Evolutionary conservation across 2,888 invertebrate species (phyloP), one percentile per base, ranked within the genome.

Genomic region (Taenaris catops): DNA sequence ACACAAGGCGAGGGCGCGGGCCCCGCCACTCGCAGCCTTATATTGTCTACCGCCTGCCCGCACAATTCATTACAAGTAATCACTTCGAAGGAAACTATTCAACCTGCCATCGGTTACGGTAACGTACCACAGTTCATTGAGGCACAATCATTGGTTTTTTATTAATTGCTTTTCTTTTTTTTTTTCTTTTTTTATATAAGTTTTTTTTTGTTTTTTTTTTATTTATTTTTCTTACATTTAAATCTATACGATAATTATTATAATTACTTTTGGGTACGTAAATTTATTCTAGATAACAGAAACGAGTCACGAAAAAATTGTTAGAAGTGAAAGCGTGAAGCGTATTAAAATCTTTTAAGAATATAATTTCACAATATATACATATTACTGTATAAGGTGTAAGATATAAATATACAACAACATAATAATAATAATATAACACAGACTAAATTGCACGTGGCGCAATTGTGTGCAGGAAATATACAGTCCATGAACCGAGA

Each of bases 91-190:
- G 73, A 69, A 80, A 76, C 79, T 69, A 74, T 73, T 67, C 68
- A 66, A 78, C 76, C 80, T 75, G 81, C 80, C 81, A 73, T 78
- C 73, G 68, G 74, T 78, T 76, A 80, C 75, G 86, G 86, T 86
- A 84, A 83, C 86, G 86, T 84, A 86, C 84, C 84, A 86, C 86
- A 83, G 81, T 79, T 83, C 73, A 83, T 83, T 83, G 84, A 86
- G 86, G 86, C 86, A 86, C 86, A 84, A 86, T 84, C 83, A 86
- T 86, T 86, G 86, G 86, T 86, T 84, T 80, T 69, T 81, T 83
- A 48, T 78, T 75, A 69, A 76, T 81, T 83, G 75, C 78, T 84
- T 80, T 79, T 70, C 60, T 54, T 62, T 66, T 68, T 69, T 63
- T 55, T 54, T 58, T 53, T 55, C 52, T 52, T 56, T 58, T 58